Percentiles rank a stretch among this genome's conserved stretches.
phyloP scores from a whole-genome alignment of 2,113 vertebrate genomes.

The Hippocampus barbouri region DNA sequence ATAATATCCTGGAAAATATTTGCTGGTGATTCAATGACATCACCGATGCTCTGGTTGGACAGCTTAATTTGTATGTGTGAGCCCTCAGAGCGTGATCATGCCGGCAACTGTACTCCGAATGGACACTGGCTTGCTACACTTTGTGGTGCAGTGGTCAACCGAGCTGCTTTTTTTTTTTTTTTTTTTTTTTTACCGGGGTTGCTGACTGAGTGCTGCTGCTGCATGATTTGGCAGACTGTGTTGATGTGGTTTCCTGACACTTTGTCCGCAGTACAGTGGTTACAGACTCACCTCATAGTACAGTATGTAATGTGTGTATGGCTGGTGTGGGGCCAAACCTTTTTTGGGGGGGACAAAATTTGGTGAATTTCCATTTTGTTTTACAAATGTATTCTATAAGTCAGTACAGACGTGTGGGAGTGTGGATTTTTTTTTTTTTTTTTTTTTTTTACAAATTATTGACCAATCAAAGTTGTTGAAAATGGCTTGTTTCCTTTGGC shows the following conservation, averaged over 20 bases:
- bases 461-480: no score
- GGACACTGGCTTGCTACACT: conserved; percentile 54
- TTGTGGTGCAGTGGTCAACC: conserved; percentile 61
- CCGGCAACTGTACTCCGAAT: conserved; percentile 52
- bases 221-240: conserved; percentile 29
- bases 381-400: no score
- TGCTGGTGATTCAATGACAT: conserved; percentile 64
- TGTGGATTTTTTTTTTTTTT: no score
- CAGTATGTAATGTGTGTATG: background rate
- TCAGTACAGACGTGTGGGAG: no score
- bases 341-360: no score
- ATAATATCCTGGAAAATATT: conserved; percentile 66
- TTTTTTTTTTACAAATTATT: no score
- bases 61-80: conserved; percentile 48
- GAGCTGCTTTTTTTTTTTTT: conserved; percentile 62
- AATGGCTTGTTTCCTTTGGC: no score
- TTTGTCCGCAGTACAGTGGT: conserved; percentile 20
- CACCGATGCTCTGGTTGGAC: conserved; percentile 58
- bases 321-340: background rate
- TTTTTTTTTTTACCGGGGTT: conserved; percentile 60
- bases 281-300: conserved; percentile 30
- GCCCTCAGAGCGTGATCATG: conserved; percentile 29
- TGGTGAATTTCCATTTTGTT: no score
- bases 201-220: conserved; percentile 35
- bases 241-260: conserved; percentile 56